phyloP scores from a whole-genome alignment of 2,113 vertebrate genomes.

The Brachypteracias leptosomus region DNA sequence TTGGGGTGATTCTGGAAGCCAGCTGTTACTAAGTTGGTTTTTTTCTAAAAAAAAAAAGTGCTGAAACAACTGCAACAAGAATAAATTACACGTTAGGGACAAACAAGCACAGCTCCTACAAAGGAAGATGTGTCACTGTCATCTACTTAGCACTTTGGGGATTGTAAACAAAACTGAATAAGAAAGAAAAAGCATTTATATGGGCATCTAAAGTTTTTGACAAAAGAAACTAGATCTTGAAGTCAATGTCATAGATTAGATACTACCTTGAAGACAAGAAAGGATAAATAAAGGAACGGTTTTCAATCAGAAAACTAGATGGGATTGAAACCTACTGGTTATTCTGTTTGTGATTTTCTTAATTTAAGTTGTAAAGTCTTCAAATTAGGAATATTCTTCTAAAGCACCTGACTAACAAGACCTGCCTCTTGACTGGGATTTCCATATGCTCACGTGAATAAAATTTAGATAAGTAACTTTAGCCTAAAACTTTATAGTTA shows the following conservation, averaged over 20 bases:
- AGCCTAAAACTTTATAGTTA: neutral
- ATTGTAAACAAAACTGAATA: conserved; percentile 47
- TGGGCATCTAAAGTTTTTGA: conserved; percentile 28
- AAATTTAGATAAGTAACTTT: neutral
- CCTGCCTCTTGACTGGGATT: neutral
- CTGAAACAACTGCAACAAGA: neutral
- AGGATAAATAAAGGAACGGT: neutral
- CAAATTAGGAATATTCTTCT: neutral
- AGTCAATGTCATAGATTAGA: conserved; percentile 11
- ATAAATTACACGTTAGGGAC: conserved; percentile 40
- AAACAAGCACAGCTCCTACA: neutral
- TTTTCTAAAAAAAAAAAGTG: neutral
- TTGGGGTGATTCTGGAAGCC: neutral
- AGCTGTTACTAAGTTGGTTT: neutral
- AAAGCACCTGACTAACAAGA: neutral
- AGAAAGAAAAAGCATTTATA: conserved; percentile 38
- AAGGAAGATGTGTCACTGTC: conserved; percentile 35
- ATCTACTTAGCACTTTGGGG: conserved; percentile 24
- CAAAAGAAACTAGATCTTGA: conserved; percentile 15
- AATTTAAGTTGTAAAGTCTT: neutral
- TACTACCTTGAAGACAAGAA: neutral
- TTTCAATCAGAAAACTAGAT: neutral
- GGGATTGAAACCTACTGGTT: neutral
- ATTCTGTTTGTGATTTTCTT: neutral
- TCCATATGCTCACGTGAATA: neutral